A percentile compares a stretch with the other conserved stretches of the same genome.
Conservation (phyloP, 1,140 invertebrate genomes). For the Nixonia krombeini region DNA sequence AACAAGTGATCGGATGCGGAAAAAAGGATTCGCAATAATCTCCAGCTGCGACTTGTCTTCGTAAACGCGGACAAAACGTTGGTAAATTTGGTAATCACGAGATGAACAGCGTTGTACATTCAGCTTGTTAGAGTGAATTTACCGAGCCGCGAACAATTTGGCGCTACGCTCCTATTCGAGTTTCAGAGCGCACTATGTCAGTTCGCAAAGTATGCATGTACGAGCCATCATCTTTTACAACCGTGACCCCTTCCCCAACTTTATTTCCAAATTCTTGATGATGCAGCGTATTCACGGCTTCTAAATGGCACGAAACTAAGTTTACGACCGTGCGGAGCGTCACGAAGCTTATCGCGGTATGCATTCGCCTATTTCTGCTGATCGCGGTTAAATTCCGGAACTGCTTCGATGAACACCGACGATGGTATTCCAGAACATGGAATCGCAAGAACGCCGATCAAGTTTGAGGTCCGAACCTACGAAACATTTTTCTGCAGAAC, state of each 20-base stretch:
- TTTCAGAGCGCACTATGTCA: neutral
- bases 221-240: conserved; percentile 12
- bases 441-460: conserved; percentile 31
- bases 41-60: no score
- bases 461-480: no score
- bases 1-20: no score
- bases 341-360: conserved; percentile 8
- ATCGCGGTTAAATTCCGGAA: conserved; percentile 20
- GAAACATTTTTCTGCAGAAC: conserved; percentile 6
- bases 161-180: no score
- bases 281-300: conserved; percentile 4
- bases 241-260: no score
- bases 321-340: conserved; percentile 10
- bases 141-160: no score
- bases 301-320: conserved; percentile 1
- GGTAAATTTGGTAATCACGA: no score
- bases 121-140: no score
- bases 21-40: no score
- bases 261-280: conserved; percentile 16
- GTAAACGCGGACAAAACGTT: no score
- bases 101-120: no score
- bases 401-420: conserved; percentile 8
- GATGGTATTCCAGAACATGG: conserved; percentile 15
- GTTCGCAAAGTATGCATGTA: neutral
- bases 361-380: neutral